phyloP scores from a whole-genome alignment of 2,797 vertebrate species.

The Cichlasoma orientale region DNA sequence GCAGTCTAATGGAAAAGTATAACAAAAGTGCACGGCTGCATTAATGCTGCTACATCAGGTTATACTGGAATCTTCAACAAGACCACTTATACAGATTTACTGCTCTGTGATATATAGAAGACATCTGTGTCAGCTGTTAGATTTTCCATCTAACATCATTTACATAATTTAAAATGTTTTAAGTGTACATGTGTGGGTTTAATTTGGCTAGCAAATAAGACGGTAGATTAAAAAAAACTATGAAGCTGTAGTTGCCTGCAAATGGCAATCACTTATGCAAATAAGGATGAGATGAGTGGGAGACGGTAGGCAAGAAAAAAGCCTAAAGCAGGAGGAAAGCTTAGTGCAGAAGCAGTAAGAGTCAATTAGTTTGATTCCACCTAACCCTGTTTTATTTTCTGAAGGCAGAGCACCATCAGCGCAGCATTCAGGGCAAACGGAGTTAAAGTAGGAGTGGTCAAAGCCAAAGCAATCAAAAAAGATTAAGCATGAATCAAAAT shows the following conservation, averaged over 20 bases:
- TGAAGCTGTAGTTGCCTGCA: conserved; percentile 28
- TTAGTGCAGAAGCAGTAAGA: background rate
- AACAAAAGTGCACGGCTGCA: conserved; percentile 15
- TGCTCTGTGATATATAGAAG: background rate
- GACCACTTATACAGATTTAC: background rate
- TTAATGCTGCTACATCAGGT: background rate
- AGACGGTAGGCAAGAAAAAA: background rate
- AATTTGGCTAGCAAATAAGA: conserved; percentile 10
- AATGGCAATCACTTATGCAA: conserved; percentile 35
- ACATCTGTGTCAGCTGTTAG: conserved; percentile 8
- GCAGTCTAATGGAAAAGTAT: conserved; percentile 18
- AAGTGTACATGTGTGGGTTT: conserved; percentile 12
- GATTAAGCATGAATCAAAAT: conserved; percentile 47
- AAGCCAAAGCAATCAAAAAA: conserved; percentile 44
- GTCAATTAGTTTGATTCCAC: conserved; percentile 16
- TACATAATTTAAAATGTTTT: background rate
- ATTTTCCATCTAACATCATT: conserved; percentile 18
- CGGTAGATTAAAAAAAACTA: background rate
- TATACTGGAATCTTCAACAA: background rate
- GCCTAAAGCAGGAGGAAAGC: conserved; percentile 15
- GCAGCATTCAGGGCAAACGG: conserved; percentile 21
- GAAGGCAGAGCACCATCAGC: conserved; percentile 1
- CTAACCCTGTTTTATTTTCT: conserved; percentile 5
- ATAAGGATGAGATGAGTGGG: conserved; percentile 6
- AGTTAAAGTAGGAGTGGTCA: conserved; percentile 16